A percentile compares a stretch with the other conserved stretches of the same genome.
phyloP scores from a whole-genome alignment of 2,888 invertebrate species.

The Scotopteryx bipunctaria region DNA sequence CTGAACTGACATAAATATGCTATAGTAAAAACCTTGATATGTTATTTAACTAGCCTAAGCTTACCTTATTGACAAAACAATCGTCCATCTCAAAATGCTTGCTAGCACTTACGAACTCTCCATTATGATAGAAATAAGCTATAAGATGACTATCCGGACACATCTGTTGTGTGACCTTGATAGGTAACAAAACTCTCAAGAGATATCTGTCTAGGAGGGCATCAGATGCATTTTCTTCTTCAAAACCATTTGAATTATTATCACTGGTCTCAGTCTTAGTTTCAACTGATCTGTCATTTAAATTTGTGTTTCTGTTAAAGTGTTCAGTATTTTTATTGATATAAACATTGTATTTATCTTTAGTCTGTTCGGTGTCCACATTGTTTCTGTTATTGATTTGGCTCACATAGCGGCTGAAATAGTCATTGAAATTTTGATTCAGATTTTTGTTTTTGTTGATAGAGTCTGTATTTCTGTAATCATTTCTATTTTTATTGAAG shows the following conservation, averaged over 20 bases:
- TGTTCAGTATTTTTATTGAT: slow-evolving; percentile 17
- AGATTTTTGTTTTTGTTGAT: slow-evolving; percentile 6
- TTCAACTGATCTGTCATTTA: slow-evolving; percentile 22
- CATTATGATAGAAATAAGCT: slow-evolving; percentile 81
- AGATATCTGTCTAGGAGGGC: slow-evolving; percentile 58
- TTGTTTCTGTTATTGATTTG: slow-evolving; percentile 26
- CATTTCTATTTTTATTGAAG: slow-evolving; percentile 2
- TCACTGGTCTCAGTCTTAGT: slow-evolving; percentile 9
- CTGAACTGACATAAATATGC: too few relatives aligned
- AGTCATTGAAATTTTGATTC: slow-evolving; percentile 23
- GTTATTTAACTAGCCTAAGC: too few relatives aligned
- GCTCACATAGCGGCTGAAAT: slow-evolving; percentile 33
- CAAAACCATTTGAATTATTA: slow-evolving; percentile 5
- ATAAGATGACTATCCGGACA: slow-evolving; percentile 79
- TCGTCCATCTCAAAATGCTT: slow-evolving; percentile 80
- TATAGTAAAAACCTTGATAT: too few relatives aligned
- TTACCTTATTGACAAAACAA: slow-evolving; percentile 84
- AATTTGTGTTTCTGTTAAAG: slow-evolving; percentile 15
- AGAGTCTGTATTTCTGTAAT: slow-evolving; percentile 7
- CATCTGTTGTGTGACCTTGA: slow-evolving; percentile 77
- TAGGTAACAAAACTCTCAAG: slow-evolving; percentile 65
- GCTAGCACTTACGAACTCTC: slow-evolving; percentile 82
- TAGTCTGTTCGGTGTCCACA: neutral
- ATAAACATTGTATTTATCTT: slow-evolving; percentile 9
- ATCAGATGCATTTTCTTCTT: slow-evolving; percentile 44